Base-by-base conservation (phyloP, 2,113 vertebrate species). In the Morone saxatilis region DNA sequence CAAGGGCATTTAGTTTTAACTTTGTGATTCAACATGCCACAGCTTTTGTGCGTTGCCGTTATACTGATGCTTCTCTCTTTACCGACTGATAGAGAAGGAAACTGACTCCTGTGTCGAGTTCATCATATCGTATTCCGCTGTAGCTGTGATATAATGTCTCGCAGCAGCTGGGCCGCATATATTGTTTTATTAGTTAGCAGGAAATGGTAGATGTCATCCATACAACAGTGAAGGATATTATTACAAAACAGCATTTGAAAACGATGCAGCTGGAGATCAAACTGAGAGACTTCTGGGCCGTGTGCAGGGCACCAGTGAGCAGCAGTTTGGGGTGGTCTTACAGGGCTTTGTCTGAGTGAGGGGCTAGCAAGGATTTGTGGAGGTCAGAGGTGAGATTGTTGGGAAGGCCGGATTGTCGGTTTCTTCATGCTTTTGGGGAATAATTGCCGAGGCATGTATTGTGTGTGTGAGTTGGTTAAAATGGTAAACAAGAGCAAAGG, bases 331-430 rank as follows among this genome's bases (percentile, higher is more conserved):
- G 86, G 65, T 76, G 78, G 85, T 88, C 81, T 78, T 74, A 71
- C 71, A 90, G 80, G 90, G 47, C 76, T 91, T 67, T 71, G 86
- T 67, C 61, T 81, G 88, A 60, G 88, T 67, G 80, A 81, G 80
- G 91, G 70, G 71, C 79, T 77, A 51, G 78, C 81, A 73, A 62
- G 92, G 93, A 93, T 96, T 95, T 94, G 91, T 90, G 82, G 86
- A 90, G 94, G 94, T 95, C 91, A 94, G 86, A 94, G 93, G 94
- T 92, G 81, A 93, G 90, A 87, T 79, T 38, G 86, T 86, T 78
- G 91, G 91, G 87, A 93, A 92, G 88, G 89, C 88, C 94, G 95
- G 94, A 96, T 96, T 93, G 92, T 83, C 87, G 81, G 75, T 86
- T 91, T 89, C 81, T 88, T 81, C 59, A 84, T 90, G 85, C 80